Evolutionary conservation across 2,888 invertebrate genomes (phyloP).

Genomic region (Idaea dimidiata): DNA sequence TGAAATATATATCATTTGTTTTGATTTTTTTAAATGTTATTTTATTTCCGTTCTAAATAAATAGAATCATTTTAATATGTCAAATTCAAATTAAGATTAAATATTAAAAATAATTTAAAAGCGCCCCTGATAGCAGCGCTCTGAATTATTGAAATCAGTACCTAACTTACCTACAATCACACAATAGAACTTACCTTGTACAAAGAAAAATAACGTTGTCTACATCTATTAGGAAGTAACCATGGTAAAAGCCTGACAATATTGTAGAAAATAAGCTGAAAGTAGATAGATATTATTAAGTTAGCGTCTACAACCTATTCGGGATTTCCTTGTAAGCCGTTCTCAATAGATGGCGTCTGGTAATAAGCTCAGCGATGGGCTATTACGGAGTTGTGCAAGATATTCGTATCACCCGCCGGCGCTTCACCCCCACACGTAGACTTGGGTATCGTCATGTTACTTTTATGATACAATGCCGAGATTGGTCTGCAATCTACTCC

Average conservation of each 20-base stretch:
- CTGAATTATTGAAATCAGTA: background rate
- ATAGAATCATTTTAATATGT: too few relatives aligned
- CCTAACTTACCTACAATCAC: background rate
- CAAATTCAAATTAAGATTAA: too few relatives aligned
- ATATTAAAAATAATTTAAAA: too few relatives aligned
- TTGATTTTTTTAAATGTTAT: too few relatives aligned
- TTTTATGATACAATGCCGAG: slow-evolving; percentile 55
- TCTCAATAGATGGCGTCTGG: slow-evolving; percentile 76
- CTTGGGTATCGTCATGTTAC: slow-evolving; percentile 55
- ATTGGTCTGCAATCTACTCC: slow-evolving; percentile 51
- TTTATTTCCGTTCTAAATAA: too few relatives aligned
- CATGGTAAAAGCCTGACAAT: slow-evolving; percentile 34
- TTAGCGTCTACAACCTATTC: slow-evolving; percentile 70
- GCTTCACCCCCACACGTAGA: slow-evolving; percentile 35
- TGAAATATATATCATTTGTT: too few relatives aligned
- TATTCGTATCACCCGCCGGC: slow-evolving; percentile 62
- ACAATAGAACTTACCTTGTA: background rate
- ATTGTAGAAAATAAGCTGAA: slow-evolving; percentile 54
- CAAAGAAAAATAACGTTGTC: slow-evolving; percentile 28
- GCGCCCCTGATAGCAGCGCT: too few relatives aligned
- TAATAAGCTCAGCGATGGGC: slow-evolving; percentile 78
- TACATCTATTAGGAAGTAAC: slow-evolving; percentile 9
- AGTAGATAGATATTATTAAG: slow-evolving; percentile 62
- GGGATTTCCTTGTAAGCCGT: slow-evolving; percentile 76
- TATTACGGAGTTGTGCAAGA: slow-evolving; percentile 69